Evolutionary conservation across 2,888 invertebrate genomes (phyloP).

Genomic region (Merodon equestris): DNA sequence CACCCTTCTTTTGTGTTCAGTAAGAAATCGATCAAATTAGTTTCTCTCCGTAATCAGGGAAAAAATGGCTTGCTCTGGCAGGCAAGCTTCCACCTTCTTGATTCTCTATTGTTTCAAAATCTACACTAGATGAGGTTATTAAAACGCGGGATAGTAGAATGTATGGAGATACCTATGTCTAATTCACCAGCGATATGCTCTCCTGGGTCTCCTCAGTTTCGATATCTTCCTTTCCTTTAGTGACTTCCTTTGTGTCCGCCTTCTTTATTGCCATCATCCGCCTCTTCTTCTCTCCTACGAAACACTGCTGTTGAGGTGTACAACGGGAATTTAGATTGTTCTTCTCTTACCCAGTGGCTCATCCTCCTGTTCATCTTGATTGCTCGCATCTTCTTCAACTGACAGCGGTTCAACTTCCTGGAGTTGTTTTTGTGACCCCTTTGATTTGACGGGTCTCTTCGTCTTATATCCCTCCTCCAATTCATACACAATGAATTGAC

Average conservation of each 20-base stretch:
- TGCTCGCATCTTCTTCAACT: too few relatives aligned
- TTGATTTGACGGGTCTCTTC: conserved; percentile 52
- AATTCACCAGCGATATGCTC: conserved; percentile 13
- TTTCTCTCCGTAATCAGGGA: too few relatives aligned
- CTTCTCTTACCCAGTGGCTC: too few relatives aligned
- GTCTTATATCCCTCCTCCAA: conserved; percentile 36
- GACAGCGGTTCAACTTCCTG: conserved; percentile 41
- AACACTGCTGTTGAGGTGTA: too few relatives aligned
- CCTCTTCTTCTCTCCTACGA: conserved; percentile 53
- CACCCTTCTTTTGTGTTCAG: too few relatives aligned
- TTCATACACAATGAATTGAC: conserved; percentile 55
- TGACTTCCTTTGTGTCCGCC: conserved; percentile 65
- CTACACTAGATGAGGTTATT: conserved; percentile 26
- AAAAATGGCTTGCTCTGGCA: too few relatives aligned
- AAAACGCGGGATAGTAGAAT: not conserved
- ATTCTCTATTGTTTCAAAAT: conserved; percentile 19
- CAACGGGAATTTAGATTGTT: too few relatives aligned
- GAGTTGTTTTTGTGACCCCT: conserved; percentile 59
- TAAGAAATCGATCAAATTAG: too few relatives aligned
- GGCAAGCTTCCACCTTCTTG: conserved; percentile 48
- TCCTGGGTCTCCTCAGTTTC: conserved; percentile 21
- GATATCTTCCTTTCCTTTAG: conserved; percentile 65
- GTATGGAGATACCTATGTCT: conserved; percentile 29
- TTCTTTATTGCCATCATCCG: conserved; percentile 71
- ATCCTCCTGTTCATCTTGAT: too few relatives aligned